A percentile compares a stretch with the other conserved stretches of the same genome.
These are phyloP conservation scores for Ellobium chinense DNA, from an alignment of 2,888 invertebrate genomes.

Conservation along the genomic window DNA sequence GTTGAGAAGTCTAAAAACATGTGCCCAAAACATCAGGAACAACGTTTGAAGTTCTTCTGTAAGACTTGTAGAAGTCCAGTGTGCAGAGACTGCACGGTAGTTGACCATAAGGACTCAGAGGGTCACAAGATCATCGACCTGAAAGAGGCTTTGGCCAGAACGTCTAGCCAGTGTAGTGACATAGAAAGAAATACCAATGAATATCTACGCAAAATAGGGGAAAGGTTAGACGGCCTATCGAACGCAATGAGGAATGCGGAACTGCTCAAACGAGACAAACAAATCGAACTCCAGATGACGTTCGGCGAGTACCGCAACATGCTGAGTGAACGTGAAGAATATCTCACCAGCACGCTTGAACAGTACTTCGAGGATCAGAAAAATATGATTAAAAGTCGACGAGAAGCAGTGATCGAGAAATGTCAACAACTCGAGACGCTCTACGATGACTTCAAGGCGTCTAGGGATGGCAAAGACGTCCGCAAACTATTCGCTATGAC, in stretches of 20 bases:
- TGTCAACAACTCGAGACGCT: conserved; percentile 67
- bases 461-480: conserved; percentile 63
- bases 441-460: conserved; percentile 64
- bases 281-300: conserved; percentile 66
- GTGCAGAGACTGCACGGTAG: conserved; percentile 72
- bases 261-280: conserved; percentile 63
- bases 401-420: conserved; percentile 65
- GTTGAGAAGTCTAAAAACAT: conserved; percentile 66
- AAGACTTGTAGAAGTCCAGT: conserved; percentile 67
- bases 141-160: conserved; percentile 63
- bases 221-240: conserved; percentile 64
- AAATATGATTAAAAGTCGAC: conserved; percentile 61
- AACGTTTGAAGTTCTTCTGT: conserved; percentile 73
- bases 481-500: conserved; percentile 67
- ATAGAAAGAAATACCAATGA: conserved; percentile 38
- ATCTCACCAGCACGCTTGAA: conserved; percentile 60
- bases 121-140: conserved; percentile 70
- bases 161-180: conserved; percentile 63
- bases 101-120: conserved; percentile 70
- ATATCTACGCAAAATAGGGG: conserved; percentile 63
- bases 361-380: conserved; percentile 68
- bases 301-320: conserved; percentile 71
- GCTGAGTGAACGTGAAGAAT: conserved; percentile 68
- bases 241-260: conserved; percentile 71
- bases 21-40: conserved; percentile 69